Conservation (phyloP, 1,140 invertebrate genomes). For the Dreissena polymorpha region DNA sequence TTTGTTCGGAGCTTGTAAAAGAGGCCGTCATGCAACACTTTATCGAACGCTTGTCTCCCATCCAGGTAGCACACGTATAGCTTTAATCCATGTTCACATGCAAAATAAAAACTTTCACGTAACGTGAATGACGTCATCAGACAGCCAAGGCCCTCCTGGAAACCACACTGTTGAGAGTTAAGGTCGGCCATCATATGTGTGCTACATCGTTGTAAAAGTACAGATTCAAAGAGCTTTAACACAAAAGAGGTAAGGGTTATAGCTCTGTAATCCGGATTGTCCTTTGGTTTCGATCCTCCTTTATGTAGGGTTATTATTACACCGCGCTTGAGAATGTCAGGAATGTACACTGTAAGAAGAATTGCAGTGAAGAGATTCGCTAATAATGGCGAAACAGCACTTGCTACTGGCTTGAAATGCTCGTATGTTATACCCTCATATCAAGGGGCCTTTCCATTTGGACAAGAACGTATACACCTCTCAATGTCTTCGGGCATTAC, state of each 20-base stretch:
- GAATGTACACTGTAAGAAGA: no score
- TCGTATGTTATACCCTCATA: no score
- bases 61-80: constrained; percentile 3
- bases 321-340: no score
- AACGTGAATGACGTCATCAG: constrained; percentile 31
- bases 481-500: no score
- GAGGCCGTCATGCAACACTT: background rate
- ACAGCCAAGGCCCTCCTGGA: constrained; percentile 23
- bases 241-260: constrained; percentile 33
- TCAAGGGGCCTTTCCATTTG: no score
- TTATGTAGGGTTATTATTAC: background rate
- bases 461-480: no score
- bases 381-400: no score
- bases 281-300: constrained; percentile 1
- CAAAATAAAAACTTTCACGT: constrained; percentile 7
- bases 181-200: background rate
- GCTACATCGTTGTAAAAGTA: background rate
- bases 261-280: constrained; percentile 6
- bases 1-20: constrained; percentile 19
- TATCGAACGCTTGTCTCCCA: constrained; percentile 11
- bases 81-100: background rate
- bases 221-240: constrained; percentile 29
- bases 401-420: no score
- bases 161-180: constrained; percentile 12
- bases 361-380: no score